phyloP scores from a whole-genome alignment of 2,888 invertebrate species.

The Drosophila borealis region DNA sequence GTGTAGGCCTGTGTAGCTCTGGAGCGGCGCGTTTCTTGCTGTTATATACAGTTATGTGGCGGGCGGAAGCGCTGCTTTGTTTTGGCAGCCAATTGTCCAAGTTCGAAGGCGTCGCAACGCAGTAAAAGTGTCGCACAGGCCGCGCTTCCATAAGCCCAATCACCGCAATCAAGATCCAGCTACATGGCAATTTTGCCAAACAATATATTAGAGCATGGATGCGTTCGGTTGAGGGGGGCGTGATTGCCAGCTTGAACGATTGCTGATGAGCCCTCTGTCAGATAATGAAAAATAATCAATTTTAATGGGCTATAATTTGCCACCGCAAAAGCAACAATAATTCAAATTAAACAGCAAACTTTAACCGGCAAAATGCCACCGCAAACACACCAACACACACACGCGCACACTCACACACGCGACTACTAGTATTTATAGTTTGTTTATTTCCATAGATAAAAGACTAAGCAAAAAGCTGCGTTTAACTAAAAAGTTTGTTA shows the following conservation, averaged over 20 bases:
- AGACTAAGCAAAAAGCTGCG: conserved; percentile 56
- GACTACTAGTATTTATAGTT: conserved; percentile 32
- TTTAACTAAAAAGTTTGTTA: conserved; percentile 41
- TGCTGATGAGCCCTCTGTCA: conserved; percentile 31
- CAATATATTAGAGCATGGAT: conserved; percentile 26
- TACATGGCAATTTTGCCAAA: conserved; percentile 35
- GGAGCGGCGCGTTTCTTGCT: conserved; percentile 3
- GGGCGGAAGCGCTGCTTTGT: conserved; percentile 38
- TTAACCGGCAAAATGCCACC: conserved; percentile 55
- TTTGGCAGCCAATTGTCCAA: conserved; percentile 33
- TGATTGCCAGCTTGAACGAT: conserved; percentile 18
- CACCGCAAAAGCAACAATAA: conserved; percentile 65
- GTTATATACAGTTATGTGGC: conserved; percentile 5
- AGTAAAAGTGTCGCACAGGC: conserved; percentile 46
- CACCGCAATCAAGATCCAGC: conserved; percentile 30
- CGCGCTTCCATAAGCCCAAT: conserved; percentile 14
- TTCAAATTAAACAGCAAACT: conserved; percentile 66
- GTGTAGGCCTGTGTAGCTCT: conserved; percentile 34
- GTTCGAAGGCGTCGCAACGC: conserved; percentile 41
- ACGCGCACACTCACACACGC: neutral
- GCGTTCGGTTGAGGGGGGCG: conserved; percentile 1
- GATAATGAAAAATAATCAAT: conserved; percentile 74
- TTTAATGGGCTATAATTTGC: conserved; percentile 76
- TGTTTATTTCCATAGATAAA: conserved; percentile 55
- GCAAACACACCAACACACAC: conserved; percentile 27